Percentiles rank a stretch among this genome's conserved stretches.
phyloP scores from a whole-genome alignment of 2,797 vertebrate genomes.

The Dermochelys coriacea region DNA sequence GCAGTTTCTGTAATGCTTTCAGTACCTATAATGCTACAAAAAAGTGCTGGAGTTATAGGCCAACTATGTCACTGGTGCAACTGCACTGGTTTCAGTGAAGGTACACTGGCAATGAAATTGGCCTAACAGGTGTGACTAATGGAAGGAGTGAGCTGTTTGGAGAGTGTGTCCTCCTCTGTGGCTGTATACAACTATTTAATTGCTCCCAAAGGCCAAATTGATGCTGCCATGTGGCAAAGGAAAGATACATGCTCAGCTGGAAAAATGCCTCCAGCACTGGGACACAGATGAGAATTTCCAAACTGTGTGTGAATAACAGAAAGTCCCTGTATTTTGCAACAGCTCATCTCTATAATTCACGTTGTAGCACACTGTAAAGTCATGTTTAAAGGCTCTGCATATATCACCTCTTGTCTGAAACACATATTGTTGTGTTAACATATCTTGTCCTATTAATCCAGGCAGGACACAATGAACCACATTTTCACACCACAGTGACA shows the following conservation, averaged over 20 bases:
- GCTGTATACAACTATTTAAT: background rate
- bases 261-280: background rate
- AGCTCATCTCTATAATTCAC: background rate
- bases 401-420: background rate
- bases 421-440: background rate
- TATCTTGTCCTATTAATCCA: conserved; percentile 26
- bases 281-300: background rate
- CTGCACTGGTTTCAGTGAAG: background rate
- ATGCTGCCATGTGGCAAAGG: conserved; percentile 39
- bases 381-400: background rate
- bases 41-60: background rate
- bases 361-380: background rate
- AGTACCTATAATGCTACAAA: background rate
- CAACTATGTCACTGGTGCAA: background rate
- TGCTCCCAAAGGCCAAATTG: conserved; percentile 25
- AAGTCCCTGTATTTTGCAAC: background rate
- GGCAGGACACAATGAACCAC: conserved; percentile 43
- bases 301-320: background rate
- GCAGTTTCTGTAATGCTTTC: background rate
- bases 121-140: background rate
- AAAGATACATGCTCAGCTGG: conserved; percentile 12
- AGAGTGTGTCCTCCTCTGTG: background rate
- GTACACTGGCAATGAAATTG: background rate
- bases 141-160: background rate
- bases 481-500: conserved; percentile 59